A percentile compares a stretch with the other conserved stretches of the same genome.
These are phyloP conservation scores for Paralichthys olivaceus DNA, from an alignment of 2,113 vertebrate species.

Conservation along the genomic window DNA sequence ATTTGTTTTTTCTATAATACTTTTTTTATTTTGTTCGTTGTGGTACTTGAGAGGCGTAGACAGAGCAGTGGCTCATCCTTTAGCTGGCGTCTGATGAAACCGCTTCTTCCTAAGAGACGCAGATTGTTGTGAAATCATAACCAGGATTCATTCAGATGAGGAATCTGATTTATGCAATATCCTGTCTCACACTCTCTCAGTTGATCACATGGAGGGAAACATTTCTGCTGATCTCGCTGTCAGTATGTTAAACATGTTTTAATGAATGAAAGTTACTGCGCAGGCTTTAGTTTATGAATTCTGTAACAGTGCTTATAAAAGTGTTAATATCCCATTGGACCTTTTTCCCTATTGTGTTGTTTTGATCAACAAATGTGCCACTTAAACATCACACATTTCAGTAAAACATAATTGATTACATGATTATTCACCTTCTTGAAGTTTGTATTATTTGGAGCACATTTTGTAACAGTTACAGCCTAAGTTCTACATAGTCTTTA, in stretches of 20 bases:
- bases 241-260: background rate
- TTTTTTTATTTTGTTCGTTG: background rate
- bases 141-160: slow-evolving; percentile 2
- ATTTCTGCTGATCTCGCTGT: background rate
- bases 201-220: background rate
- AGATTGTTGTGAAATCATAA: slow-evolving; percentile 19
- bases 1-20: background rate
- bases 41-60: background rate
- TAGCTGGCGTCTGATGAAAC: slow-evolving; percentile 2
- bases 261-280: background rate
- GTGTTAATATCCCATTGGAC: too few relatives aligned
- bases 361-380: background rate
- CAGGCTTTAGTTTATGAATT: background rate
- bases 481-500: background rate
- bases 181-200: background rate
- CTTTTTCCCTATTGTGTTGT: background rate
- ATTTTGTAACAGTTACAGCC: background rate
- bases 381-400: background rate
- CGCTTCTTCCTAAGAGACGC: slow-evolving; percentile 2
- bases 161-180: slow-evolving; percentile 20
- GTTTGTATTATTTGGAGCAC: background rate
- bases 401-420: background rate
- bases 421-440: background rate
- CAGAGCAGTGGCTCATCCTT: slow-evolving; percentile 29
- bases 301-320: background rate